Evolutionary conservation across 1,140 invertebrate species (phyloP).

Genomic region (Oscheius sp.): DNA sequence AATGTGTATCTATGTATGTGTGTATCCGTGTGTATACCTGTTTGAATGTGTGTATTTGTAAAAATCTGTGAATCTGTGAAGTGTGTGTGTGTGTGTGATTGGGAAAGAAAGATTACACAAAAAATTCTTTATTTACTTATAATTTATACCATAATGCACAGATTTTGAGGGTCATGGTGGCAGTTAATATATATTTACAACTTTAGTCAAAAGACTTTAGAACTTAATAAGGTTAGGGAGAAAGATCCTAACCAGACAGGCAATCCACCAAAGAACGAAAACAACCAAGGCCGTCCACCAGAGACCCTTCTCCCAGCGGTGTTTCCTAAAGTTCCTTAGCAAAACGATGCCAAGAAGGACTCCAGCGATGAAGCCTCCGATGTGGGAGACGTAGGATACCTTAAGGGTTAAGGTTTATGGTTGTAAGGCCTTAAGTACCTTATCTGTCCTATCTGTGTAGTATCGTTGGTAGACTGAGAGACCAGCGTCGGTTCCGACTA

Average conservation of each 20-base stretch:
- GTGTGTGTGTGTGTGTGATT: no score
- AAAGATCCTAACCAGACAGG: conserved; percentile 1
- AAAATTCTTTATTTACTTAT: no score
- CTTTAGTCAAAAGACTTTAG: no score
- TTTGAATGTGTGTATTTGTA: no score
- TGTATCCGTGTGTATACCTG: no score
- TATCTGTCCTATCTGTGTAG: conserved; percentile 24
- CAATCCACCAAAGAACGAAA: not conserved
- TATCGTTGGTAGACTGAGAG: conserved; percentile 36
- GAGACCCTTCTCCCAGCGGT: not conserved
- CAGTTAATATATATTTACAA: no score
- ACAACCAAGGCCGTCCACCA: conserved; percentile 8
- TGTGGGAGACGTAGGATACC: conserved; percentile 88
- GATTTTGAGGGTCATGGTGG: no score
- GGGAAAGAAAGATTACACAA: no score
- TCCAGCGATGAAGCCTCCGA: conserved; percentile 83
- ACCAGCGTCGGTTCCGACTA: conserved; percentile 66
- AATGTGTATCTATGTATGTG: no score
- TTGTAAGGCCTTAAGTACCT: not conserved
- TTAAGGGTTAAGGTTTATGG: conserved; percentile 68
- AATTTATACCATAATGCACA: no score
- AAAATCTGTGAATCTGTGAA: no score
- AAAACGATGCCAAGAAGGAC: conserved; percentile 85
- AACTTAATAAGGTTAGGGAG: no score
- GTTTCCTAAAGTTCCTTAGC: conserved; percentile 69